phyloP scores from a whole-genome alignment of 2,113 vertebrate genomes.

The Neotragus pygmaeus region DNA sequence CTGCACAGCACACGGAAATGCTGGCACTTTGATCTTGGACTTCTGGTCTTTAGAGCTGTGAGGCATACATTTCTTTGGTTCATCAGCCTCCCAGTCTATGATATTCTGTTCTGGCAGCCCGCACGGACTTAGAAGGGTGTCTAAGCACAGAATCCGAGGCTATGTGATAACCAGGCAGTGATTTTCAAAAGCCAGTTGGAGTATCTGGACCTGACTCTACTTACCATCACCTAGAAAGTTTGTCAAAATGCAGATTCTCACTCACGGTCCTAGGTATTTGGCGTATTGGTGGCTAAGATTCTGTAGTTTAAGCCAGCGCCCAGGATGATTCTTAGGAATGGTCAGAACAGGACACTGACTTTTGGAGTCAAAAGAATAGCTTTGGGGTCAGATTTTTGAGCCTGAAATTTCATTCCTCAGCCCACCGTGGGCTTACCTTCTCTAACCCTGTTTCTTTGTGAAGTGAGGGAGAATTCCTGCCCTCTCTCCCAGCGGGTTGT shows the following conservation, averaged over 20 bases:
- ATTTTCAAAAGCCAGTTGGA: neutral
- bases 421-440: fast-evolving
- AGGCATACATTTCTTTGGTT: neutral
- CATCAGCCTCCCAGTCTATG: neutral
- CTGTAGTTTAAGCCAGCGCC: neutral
- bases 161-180: fast-evolving
- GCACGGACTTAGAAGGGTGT: neutral
- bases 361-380: neutral
- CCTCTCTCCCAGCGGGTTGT: neutral
- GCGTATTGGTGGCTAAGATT: neutral
- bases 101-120: neutral
- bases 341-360: neutral
- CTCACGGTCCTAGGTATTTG: neutral
- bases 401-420: neutral
- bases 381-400: neutral
- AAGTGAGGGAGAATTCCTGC: neutral
- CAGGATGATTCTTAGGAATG: neutral
- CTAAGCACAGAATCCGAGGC: neutral
- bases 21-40: neutral
- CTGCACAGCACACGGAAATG: neutral
- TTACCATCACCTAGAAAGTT: neutral
- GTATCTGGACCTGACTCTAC: neutral
- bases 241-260: no score
- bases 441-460: neutral
- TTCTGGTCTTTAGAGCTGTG: neutral